Base-by-base conservation (phyloP, 2,888 invertebrate genomes). In the Tortricodes alternella region DNA sequence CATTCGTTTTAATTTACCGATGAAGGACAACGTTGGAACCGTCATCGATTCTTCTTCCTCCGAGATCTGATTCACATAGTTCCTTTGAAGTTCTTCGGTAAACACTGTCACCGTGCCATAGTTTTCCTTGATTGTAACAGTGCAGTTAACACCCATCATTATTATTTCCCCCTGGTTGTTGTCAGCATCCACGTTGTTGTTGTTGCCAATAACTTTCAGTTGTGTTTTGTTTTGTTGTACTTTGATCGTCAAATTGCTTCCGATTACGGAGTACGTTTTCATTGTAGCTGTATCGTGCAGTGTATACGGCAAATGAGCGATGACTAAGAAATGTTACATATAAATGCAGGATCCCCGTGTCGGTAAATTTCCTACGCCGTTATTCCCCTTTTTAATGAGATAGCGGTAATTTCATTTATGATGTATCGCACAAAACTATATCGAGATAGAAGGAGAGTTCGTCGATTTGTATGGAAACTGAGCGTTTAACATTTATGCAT, bases 171-270 rank as follows among this genome's bases (percentile, higher is more conserved):
- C 78, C 19, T 68, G 61, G 57, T 80, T 80, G 34, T 64, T 71
- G 8, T 60, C 46, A 46, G 80, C 75, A 41, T 64, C 71, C n/a
- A 81, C 68, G 24, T 64, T 63, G 57, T 78, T 80, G 53, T 78
- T 74, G 38, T 74, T 64, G 3, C 80, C 80, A 27, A 74, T 60
- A 41, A 80, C 74, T 55, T 69, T 71, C 39, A 79, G 59, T n/a
- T 58, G 62, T 49, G 70, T 62, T 32, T 62, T 62, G 60, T 81
- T 81, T 52, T 72, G 66, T 2, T 57, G 57, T 62, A 80, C 67
- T 50, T 73, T 70, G 63, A 81, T 70, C 39, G 67, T 67, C 51
- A 78, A 65, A 61, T 78, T 73, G 53, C 69, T 74, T 7, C 77
- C 78, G 9, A 66, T 59, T 9, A 80, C 37, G 3, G 64, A 61